Evolutionary conservation across 2,797 vertebrate species (phyloP).

Genomic region (Betta splendens): DNA sequence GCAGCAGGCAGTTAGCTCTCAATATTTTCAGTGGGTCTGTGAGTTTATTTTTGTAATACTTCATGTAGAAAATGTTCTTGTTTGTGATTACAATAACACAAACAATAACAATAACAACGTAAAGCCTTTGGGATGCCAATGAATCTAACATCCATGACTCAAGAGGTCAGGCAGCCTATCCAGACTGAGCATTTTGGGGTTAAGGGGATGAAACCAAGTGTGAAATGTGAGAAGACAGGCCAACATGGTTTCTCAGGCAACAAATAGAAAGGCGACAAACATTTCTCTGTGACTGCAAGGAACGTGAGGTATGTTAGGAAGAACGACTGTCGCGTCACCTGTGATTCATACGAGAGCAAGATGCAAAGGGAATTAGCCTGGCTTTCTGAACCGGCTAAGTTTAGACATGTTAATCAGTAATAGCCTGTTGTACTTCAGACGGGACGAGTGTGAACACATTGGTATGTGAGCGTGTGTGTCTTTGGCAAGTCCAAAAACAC

Average conservation of each 20-base stretch:
- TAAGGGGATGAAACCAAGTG: slow-evolving; percentile 81
- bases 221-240: slow-evolving; percentile 82
- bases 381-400: slow-evolving; percentile 65
- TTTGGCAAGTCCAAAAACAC: slow-evolving; percentile 58
- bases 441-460: slow-evolving; percentile 42
- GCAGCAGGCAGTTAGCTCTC: slow-evolving; percentile 7
- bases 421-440: slow-evolving; percentile 75
- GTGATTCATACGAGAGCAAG: slow-evolving; percentile 52
- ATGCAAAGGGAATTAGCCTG: slow-evolving; percentile 58
- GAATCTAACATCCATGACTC: slow-evolving; percentile 75
- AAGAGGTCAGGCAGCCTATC: slow-evolving; percentile 70
- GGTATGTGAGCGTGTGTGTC: slow-evolving; percentile 15
- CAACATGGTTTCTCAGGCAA: slow-evolving; percentile 81
- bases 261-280: slow-evolving; percentile 77
- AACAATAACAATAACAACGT: too few species aligned
- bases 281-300: slow-evolving; percentile 58
- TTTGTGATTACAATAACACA: slow-evolving; percentile 37
- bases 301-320: slow-evolving; percentile 62
- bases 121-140: slow-evolving; percentile 59
- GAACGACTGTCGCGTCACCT: slow-evolving; percentile 51
- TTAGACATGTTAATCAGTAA: slow-evolving; percentile 78
- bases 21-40: slow-evolving; percentile 13
- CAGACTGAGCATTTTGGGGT: slow-evolving; percentile 65
- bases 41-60: slow-evolving; percentile 11
- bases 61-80: slow-evolving; percentile 19